These are phyloP conservation scores for Tachina grossa DNA, from an alignment of 2,888 invertebrate species.

Conservation along the genomic window DNA sequence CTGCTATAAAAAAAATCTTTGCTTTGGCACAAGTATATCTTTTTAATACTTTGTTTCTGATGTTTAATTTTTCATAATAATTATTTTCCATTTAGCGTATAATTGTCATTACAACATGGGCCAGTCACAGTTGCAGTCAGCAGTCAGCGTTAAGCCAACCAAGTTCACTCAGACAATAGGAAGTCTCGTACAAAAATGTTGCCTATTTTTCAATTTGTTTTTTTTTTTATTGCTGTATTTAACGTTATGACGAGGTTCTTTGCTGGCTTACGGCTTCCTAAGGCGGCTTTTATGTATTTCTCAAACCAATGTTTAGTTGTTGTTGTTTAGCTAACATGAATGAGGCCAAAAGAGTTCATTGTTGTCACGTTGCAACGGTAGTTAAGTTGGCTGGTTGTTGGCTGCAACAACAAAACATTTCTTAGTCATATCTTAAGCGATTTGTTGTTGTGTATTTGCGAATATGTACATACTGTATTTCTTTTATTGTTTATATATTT, in stretches of 20 bases:
- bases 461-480: slow-evolving; percentile 1
- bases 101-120: slow-evolving; percentile 47
- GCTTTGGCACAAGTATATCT: not conserved
- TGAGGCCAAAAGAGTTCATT: slow-evolving; percentile 73
- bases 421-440: slow-evolving; percentile 66
- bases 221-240: not conserved
- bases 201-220: slow-evolving; percentile 49
- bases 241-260: slow-evolving; percentile 45
- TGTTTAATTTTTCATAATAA: slow-evolving; percentile 44
- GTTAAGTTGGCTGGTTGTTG: slow-evolving; percentile 59
- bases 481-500: not conserved
- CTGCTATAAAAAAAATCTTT: not conserved
- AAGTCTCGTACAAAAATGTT: slow-evolving; percentile 70
- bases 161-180: slow-evolving; percentile 66
- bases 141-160: slow-evolving; percentile 36
- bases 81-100: slow-evolving; percentile 38
- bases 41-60: not conserved
- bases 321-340: slow-evolving; percentile 62
- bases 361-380: slow-evolving; percentile 73
- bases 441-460: slow-evolving; percentile 59
- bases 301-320: slow-evolving; percentile 31
- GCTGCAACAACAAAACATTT: slow-evolving; percentile 50
- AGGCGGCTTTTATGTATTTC: slow-evolving; percentile 57
- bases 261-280: slow-evolving; percentile 50
- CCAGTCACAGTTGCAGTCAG: slow-evolving; percentile 8